These are phyloP conservation scores for Chironomus tepperi DNA, from an alignment of 1,140 invertebrate genomes.

Conservation along the genomic window DNA sequence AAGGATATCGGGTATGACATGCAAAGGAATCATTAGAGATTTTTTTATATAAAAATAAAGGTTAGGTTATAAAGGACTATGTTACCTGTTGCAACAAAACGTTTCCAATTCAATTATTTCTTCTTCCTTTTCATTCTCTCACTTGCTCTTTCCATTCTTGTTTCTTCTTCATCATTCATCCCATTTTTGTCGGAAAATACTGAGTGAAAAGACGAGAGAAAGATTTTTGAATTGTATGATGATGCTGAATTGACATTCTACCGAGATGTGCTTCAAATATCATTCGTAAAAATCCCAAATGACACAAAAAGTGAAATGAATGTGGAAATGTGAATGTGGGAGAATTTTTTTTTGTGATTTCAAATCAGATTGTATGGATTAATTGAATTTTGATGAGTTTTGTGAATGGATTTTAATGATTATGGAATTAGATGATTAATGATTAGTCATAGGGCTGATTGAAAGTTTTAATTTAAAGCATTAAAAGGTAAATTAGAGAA, in stretches of 20 bases:
- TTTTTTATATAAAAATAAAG: background rate
- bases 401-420: too few species aligned
- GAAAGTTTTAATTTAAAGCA: too few species aligned
- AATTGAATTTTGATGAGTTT: too few species aligned
- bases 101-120: constrained; percentile 9
- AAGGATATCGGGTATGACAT: background rate
- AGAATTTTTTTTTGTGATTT: too few species aligned
- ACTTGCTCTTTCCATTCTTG: background rate
- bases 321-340: too few species aligned
- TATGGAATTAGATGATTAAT: too few species aligned
- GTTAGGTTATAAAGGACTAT: background rate
- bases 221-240: background rate
- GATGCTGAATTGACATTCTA: constrained; percentile 8
- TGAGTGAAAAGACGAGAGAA: background rate
- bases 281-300: too few species aligned
- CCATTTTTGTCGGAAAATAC: background rate
- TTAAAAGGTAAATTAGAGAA: background rate
- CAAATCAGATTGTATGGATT: too few species aligned
- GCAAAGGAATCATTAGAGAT: background rate
- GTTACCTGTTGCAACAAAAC: constrained; percentile 12
- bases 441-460: too few species aligned
- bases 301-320: too few species aligned
- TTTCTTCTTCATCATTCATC: background rate
- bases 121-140: too few species aligned
- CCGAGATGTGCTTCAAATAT: background rate